These are phyloP conservation scores for Sialis fuliginosa DNA, from an alignment of 2,888 invertebrate genomes.

Conservation along the genomic window DNA sequence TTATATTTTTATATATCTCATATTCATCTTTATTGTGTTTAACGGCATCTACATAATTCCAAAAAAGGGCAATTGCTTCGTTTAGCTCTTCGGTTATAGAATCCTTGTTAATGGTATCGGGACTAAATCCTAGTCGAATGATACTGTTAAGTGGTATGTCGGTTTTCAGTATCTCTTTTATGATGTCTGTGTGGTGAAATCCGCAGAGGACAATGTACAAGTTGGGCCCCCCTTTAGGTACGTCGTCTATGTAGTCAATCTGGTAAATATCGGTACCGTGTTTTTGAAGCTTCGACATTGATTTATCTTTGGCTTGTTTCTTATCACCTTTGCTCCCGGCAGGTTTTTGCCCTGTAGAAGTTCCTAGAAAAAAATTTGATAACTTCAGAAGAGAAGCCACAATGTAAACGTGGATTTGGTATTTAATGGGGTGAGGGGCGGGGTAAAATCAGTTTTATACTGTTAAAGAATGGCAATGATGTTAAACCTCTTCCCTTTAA, in stretches of 20 bases:
- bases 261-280: slow-evolving; percentile 18
- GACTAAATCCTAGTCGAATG: neutral
- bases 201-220: slow-evolving; percentile 19
- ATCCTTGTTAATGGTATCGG: too few relatives aligned
- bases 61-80: neutral
- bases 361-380: too few relatives aligned
- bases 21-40: neutral
- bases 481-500: too few relatives aligned
- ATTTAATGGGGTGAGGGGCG: too few relatives aligned
- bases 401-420: too few relatives aligned
- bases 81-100: too few relatives aligned
- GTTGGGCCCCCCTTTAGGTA: slow-evolving; percentile 17
- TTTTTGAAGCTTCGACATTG: slow-evolving; percentile 14
- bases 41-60: neutral
- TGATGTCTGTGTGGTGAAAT: slow-evolving; percentile 10
- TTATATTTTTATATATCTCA: neutral
- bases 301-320: slow-evolving; percentile 9
- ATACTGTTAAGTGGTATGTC: slow-evolving; percentile 1
- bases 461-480: too few relatives aligned
- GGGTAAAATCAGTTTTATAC: too few relatives aligned
- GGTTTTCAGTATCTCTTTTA: neutral
- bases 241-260: slow-evolving; percentile 15
- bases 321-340: neutral
- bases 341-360: too few relatives aligned
- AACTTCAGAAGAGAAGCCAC: too few relatives aligned